Base-by-base conservation (phyloP, 2,797 vertebrate species). In the Takifugu rubripes region DNA sequence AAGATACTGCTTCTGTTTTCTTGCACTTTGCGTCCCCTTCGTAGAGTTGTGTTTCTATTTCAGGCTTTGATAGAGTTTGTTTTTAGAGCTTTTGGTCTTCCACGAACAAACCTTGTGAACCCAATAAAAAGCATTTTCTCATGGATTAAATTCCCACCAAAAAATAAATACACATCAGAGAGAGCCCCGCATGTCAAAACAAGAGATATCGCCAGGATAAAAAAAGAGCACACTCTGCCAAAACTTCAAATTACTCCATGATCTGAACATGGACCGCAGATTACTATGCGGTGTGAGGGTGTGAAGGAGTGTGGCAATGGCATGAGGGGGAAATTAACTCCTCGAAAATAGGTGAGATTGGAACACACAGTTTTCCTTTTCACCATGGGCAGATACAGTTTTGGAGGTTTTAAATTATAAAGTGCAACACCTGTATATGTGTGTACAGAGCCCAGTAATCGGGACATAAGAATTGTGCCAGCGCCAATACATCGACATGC, bases 71-170 rank as follows among this genome's bases (percentile, higher is more conserved):
- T 67, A 47, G 31, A 65, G 52, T 72, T 83, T 84, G 61, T 83
- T 88, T 80, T 75, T 48, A 25, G 29, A 68, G 72, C 67, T 75
- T 74, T 70, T 64, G 52, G 45, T 77, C 63, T 63, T 70, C 60
- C 65, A 67, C 64, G 68, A 62, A 69, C 53, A 55, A 75, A 75
- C 74, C 79, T 79, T 85, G 84, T 82, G 83, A 89, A 85, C 81
- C 69, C 45, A 58, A 65, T 63, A 25, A 47, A 27, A 64, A 66
- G 44, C 61, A 36, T 77, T 85, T 88, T 90, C 85, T 86, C 83
- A 89, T 83, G 85, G 82, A 71, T 71, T 58, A 74, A 40, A 73
- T 46, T 26, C 11, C 36, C 26, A 17, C 57, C 3, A 49, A 75
- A 82, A 58, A 81, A 83, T 66, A 86, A 83, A 76, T 72, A 82